Conservation (phyloP, 2,113 vertebrate species). For the pig (Sus scrofa) region DNA sequence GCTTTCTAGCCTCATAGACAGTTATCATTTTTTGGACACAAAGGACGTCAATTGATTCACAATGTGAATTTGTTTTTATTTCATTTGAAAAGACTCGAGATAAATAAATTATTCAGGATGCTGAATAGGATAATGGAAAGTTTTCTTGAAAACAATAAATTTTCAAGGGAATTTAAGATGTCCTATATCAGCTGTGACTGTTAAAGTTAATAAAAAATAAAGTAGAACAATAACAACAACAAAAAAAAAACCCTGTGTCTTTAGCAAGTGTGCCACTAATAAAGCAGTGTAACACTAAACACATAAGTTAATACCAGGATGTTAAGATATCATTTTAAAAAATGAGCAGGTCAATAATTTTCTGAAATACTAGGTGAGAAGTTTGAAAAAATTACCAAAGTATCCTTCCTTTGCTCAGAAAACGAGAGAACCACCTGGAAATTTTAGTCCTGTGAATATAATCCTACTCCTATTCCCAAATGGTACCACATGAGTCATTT, state of each 20-base stretch:
- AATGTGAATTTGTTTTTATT: not conserved
- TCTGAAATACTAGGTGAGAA: not conserved
- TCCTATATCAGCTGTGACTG: not conserved
- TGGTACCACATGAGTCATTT: constrained; percentile 34
- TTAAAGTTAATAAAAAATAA: constrained; percentile 1
- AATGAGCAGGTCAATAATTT: constrained; percentile 4
- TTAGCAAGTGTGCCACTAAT: constrained; percentile 3
- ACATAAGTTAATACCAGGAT: not conserved
- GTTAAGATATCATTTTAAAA: not conserved
- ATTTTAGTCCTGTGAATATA: not conserved
- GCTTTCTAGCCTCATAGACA: not conserved
- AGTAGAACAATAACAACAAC: not conserved
- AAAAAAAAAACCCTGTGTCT: not conserved
- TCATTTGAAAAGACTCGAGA: not conserved
- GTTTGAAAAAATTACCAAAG: not conserved
- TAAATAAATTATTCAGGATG: not conserved
- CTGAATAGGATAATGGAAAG: not conserved
- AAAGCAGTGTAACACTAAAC: not conserved
- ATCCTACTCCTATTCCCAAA: not conserved
- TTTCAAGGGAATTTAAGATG: not conserved
- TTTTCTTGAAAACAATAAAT: not conserved
- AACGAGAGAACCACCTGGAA: not conserved
- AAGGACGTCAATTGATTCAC: not conserved
- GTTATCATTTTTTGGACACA: not conserved
- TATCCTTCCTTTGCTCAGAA: not conserved